phyloP scores from a whole-genome alignment of 23 tunicate genomes.

The Ciona savignyi region DNA sequence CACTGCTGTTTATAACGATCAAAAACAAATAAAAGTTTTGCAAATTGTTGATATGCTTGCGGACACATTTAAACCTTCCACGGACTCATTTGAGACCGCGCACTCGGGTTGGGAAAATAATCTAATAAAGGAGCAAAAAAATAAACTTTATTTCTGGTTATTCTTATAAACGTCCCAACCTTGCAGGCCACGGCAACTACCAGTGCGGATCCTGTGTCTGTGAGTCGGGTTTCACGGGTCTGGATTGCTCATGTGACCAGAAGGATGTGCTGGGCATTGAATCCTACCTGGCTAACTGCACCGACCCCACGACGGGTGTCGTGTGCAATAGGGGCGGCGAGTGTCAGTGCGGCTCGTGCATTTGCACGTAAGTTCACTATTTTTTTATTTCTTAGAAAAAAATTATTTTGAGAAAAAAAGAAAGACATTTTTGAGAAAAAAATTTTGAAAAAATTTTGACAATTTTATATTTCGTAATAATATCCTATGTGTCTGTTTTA shows the following conservation, averaged over 20 bases:
- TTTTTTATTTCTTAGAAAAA: background rate
- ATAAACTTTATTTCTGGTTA: no score
- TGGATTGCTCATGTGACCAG: conserved; percentile 75
- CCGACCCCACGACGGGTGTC: conserved; percentile 27
- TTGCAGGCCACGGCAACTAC: conserved; percentile 71
- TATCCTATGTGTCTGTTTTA: no score
- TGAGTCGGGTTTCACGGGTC: conserved; percentile 45
- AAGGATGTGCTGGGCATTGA: conserved; percentile 24
- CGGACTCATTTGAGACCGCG: no score
- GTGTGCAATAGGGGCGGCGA: conserved; percentile 67
- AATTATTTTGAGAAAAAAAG: background rate
- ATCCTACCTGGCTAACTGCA: conserved; percentile 61
- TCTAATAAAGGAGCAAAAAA: no score
- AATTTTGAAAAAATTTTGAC: background rate
- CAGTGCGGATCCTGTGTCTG: conserved; percentile 88
- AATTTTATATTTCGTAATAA: background rate
- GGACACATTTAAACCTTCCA: no score
- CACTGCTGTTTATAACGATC: no score
- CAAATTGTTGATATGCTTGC: no score
- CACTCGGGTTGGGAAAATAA: no score
- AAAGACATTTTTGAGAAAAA: background rate
- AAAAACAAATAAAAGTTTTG: no score
- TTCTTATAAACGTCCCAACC: no score
- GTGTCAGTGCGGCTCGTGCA: conserved; percentile 77
- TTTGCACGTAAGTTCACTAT: conserved; percentile 63